Conservation (phyloP, 2,888 invertebrate genomes). For the Drosophila setosimentum region DNA sequence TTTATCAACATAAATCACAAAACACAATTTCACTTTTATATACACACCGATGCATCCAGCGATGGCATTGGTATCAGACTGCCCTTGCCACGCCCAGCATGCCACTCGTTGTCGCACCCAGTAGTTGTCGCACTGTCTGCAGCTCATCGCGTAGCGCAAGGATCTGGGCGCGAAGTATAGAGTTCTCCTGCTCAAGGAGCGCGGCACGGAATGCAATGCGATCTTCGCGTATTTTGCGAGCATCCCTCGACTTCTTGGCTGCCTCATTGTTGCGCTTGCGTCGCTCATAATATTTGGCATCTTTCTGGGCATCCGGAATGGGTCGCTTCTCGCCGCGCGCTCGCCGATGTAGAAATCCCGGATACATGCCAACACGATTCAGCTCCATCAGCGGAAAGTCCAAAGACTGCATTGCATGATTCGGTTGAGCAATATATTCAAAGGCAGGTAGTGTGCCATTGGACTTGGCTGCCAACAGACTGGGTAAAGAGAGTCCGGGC, state of each 20-base stretch:
- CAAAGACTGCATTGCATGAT: conserved; percentile 57
- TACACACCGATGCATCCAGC: conserved; percentile 32
- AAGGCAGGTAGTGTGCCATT: conserved; percentile 75
- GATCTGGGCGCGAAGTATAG: conserved; percentile 92
- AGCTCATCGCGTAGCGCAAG: conserved; percentile 91
- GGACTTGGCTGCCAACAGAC: conserved; percentile 52
- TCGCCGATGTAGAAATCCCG: conserved; percentile 85
- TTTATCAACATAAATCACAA: conserved; percentile 56
- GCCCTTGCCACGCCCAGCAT: conserved; percentile 63
- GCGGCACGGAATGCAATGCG: conserved; percentile 95
- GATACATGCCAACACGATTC: conserved; percentile 80
- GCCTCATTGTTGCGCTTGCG: conserved; percentile 95
- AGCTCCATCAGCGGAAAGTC: conserved; percentile 83
- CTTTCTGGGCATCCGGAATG: conserved; percentile 94
- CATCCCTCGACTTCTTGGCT: conserved; percentile 96
- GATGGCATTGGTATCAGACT: conserved; percentile 26
- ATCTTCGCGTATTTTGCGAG: conserved; percentile 94
- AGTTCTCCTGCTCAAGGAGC: conserved; percentile 94
- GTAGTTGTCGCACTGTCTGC: conserved; percentile 81
- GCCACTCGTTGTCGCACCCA: conserved; percentile 67
- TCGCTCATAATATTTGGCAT: conserved; percentile 95
- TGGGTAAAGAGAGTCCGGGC: conserved; percentile 56
- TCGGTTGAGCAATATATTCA: conserved; percentile 78
- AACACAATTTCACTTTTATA: conserved; percentile 40
- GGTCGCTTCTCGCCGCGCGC: conserved; percentile 93